These are phyloP conservation scores for Sinotaia quadrata DNA, from an alignment of 2,888 invertebrate genomes.

Conservation along the genomic window DNA sequence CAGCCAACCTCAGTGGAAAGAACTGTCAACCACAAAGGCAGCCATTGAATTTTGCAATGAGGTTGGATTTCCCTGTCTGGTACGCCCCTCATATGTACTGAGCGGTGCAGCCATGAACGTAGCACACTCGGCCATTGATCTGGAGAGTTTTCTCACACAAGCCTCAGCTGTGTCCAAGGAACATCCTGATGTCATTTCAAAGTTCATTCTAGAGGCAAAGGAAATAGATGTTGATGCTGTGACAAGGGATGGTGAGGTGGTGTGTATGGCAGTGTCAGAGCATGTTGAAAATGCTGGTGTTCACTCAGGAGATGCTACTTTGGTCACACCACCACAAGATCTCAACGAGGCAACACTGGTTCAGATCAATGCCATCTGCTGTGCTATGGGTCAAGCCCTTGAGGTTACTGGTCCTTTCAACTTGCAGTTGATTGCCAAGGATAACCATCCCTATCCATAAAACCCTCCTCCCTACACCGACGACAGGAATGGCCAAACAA, in stretches of 20 bases:
- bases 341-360: conserved; percentile 91
- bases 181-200: conserved; percentile 98
- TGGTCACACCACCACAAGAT: conserved; percentile 98
- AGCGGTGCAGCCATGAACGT: conserved; percentile 99
- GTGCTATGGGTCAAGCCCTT: conserved; percentile 88
- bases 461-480: too few species aligned
- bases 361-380: conserved; percentile 90
- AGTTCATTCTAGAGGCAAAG: conserved; percentile 96
- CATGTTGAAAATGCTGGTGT: conserved; percentile 97
- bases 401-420: conserved; percentile 93
- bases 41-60: conserved; percentile 92
- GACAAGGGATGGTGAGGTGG: conserved; percentile 91
- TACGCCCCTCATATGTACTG: conserved; percentile 97
- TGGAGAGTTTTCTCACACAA: conserved; percentile 86
- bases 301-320: conserved; percentile 97
- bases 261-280: conserved; percentile 98
- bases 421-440: conserved; percentile 99
- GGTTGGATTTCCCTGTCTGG: conserved; percentile 97
- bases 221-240: conserved; percentile 99
- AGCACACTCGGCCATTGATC: conserved; percentile 90
- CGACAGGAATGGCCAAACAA: too few species aligned
- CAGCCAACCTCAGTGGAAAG: conserved; percentile 96
- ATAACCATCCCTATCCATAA: too few species aligned
- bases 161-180: conserved; percentile 95
- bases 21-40: conserved; percentile 89